phyloP scores from a whole-genome alignment of 2,113 vertebrate genomes.

The Gracilinanus agilis region DNA sequence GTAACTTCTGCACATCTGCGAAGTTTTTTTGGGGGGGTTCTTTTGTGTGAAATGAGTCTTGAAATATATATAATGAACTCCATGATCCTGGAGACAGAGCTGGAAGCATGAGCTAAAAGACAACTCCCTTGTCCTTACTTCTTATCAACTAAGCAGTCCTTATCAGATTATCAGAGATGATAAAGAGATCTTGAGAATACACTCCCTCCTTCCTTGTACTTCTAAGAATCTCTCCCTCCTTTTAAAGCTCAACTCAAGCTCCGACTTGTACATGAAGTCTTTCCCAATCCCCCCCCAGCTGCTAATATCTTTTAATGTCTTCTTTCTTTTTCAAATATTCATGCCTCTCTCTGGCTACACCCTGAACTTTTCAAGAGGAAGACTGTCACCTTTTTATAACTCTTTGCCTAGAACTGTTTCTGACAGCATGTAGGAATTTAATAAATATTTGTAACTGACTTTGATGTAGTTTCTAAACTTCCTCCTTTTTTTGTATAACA shows the following conservation, averaged over 20 bases:
- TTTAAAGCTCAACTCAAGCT: background rate
- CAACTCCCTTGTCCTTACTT: too few species aligned
- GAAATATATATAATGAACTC: too few species aligned
- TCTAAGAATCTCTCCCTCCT: background rate
- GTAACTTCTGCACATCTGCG: too few species aligned
- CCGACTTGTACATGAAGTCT: background rate
- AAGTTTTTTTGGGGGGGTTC: too few species aligned
- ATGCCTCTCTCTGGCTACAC: background rate
- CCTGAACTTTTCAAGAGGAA: background rate
- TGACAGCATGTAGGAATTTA: background rate
- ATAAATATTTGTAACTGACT: background rate
- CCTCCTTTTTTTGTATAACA: background rate
- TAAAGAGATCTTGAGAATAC: too few species aligned
- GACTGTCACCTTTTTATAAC: background rate
- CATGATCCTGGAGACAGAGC: too few species aligned
- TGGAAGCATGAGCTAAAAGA: too few species aligned
- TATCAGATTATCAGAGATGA: too few species aligned
- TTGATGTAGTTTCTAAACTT: background rate
- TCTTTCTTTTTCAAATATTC: background rate
- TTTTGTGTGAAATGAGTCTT: too few species aligned
- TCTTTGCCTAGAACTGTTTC: background rate
- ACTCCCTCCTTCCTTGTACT: background rate
- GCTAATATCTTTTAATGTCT: background rate
- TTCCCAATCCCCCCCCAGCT: background rate
- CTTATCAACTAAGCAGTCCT: too few species aligned